Percentiles rank a stretch among this genome's conserved stretches.
These are phyloP conservation scores for Bos indicus DNA, from an alignment of 2,113 vertebrate species.

Conservation along the genomic window DNA sequence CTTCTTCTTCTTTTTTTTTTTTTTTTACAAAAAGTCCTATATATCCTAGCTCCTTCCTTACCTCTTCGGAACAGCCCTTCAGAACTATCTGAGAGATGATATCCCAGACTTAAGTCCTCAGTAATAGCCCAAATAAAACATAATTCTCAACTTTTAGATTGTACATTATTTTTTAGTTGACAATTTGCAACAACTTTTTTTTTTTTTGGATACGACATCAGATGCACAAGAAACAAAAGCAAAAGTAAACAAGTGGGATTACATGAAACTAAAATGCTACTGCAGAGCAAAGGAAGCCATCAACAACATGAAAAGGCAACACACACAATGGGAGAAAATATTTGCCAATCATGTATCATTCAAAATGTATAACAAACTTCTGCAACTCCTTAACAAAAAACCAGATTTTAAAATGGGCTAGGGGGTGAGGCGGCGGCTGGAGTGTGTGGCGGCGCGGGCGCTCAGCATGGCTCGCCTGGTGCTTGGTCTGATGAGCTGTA, in stretches of 20 bases:
- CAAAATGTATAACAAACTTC: neutral
- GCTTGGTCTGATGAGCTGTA: too few relatives aligned
- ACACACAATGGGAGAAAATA: neutral
- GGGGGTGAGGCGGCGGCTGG: too few relatives aligned
- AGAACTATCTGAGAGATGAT: neutral
- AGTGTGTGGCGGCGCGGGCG: too few relatives aligned
- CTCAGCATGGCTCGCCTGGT: too few relatives aligned
- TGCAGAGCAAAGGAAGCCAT: neutral
- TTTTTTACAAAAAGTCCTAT: neutral
- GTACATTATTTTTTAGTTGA: neutral
- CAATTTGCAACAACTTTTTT: neutral
- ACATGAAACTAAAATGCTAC: neutral
- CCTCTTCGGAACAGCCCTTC: neutral
- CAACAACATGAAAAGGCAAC: neutral
- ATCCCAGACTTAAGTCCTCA: neutral
- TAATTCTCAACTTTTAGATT: neutral
- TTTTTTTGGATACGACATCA: neutral
- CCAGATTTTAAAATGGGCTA: neutral
- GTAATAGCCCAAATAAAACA: neutral
- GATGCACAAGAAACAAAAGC: neutral
- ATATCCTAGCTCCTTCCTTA: neutral
- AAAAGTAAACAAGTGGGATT: neutral
- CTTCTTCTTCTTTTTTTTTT: neutral
- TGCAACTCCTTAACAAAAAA: neutral
- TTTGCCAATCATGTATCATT: neutral